Base-by-base conservation (phyloP, 2,888 invertebrate species). In the Lepidocyrtinus sp. region DNA sequence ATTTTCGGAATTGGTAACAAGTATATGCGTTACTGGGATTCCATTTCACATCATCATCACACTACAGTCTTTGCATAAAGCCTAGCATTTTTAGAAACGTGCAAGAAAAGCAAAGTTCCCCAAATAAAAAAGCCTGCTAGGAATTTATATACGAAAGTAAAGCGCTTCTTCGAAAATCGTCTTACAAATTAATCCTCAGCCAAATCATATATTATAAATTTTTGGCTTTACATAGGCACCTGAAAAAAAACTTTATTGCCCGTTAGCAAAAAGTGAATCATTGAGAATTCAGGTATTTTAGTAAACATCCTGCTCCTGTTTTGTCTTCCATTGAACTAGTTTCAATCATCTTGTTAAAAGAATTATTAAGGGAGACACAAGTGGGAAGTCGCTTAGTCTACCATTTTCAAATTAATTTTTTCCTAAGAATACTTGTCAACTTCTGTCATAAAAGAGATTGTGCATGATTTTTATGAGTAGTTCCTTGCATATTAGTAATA, bases 221-320 rank as follows among this genome's bases (percentile, higher is more conserved):
- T 36, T 36, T 36, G 5, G 5, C 36, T 12, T 36, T 36, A 7
- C 36, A 36, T 5, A 36, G n/a, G 36, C 36, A 36, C 36, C 36
- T 36, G 36, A 36, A 36, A 36, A 36, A 36, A 36, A 36, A 36
- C 50, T 72, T 72, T 72, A 72, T 72, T 74, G 74, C 74, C 74
- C 74, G 65, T 74, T 74, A 67, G 74, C 74, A 19, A 72, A 45
- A 17, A 21, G 36, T 73, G 73, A 73, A 73, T 73, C 73, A 73
- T 45, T 25, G 22, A 27, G 24, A 50, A 73, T 73, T 64, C 36
- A 36, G 36, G 36, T 36, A 36, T 63, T 64, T 72, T 22, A 19
- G 45, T 63, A 71, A 71, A 71, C 3, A 61, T 19, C 7, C 5
- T 64, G 72, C 72, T 72, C 72, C 55, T 62, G 61, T 36, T 71